Conservation (phyloP, 2,888 invertebrate species). For the Leptarthrus brevirostris region DNA sequence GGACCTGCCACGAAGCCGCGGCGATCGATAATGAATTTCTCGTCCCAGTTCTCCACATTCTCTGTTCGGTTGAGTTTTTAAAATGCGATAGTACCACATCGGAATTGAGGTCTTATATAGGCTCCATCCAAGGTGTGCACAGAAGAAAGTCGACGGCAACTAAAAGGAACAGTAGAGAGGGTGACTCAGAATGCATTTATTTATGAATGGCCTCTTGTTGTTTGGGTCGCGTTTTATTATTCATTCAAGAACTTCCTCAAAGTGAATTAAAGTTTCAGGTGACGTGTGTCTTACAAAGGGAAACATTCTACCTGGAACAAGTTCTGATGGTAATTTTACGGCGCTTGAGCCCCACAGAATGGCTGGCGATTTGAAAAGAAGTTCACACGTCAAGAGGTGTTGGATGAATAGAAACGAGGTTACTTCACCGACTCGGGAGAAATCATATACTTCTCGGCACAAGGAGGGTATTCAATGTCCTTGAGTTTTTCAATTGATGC, state of each 20-base stretch:
- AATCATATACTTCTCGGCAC: not conserved
- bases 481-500: not conserved
- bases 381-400: not conserved
- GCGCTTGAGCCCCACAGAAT: not conserved
- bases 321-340: not conserved
- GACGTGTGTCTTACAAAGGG: slow-evolving; percentile 1
- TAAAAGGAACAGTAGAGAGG: not conserved
- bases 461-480: not conserved
- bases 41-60: slow-evolving; percentile 38
- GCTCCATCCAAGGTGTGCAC: not conserved
- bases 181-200: slow-evolving; percentile 41
- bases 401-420: not conserved
- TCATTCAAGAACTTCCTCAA: slow-evolving; percentile 2
- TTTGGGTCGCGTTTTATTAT: slow-evolving; percentile 1
- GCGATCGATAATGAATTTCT: slow-evolving; percentile 36
- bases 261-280: slow-evolving; percentile 26
- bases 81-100: not conserved
- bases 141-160: not conserved
- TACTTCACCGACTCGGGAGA: not conserved
- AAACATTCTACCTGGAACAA: not conserved
- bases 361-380: not conserved
- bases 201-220: slow-evolving; percentile 21
- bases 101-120: not conserved
- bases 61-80: not conserved
- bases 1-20: not conserved